A percentile compares a stretch with the other conserved stretches of the same genome.
These are phyloP conservation scores for Eulithis prunata DNA, from an alignment of 2,888 invertebrate species.

Conservation along the genomic window DNA sequence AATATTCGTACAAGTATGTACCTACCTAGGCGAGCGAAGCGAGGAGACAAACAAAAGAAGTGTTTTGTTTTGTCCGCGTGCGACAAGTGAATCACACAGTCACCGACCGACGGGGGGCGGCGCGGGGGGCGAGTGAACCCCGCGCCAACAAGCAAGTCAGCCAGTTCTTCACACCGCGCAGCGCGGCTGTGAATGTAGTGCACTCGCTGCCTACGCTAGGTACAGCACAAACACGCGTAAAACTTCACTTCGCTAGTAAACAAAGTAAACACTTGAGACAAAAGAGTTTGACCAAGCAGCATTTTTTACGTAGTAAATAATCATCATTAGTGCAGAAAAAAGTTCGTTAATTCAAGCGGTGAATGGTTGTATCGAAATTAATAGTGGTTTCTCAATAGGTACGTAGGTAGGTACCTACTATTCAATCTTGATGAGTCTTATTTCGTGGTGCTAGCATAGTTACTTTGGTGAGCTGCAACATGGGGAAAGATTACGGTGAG, in stretches of 20 bases:
- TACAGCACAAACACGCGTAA: slow-evolving; percentile 8
- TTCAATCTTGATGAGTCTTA: slow-evolving; percentile 2
- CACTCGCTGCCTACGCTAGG: not conserved
- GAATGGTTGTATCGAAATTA: not conserved
- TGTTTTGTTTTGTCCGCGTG: slow-evolving; percentile 21
- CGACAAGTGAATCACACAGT: slow-evolving; percentile 22
- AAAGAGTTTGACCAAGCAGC: slow-evolving; percentile 12
- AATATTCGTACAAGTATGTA: too few species aligned
- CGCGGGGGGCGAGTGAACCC: not conserved
- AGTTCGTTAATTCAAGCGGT: not conserved
- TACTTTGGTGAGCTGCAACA: slow-evolving; percentile 35
- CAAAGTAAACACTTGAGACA: slow-evolving; percentile 14
- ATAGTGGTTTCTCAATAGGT: not conserved
- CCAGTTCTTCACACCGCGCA: slow-evolving; percentile 11
- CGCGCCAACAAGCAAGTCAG: not conserved
- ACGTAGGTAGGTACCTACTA: not conserved
- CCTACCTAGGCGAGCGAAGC: slow-evolving; percentile 3
- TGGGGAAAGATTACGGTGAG: slow-evolving; percentile 74
- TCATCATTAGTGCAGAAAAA: slow-evolving; percentile 1
- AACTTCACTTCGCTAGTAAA: slow-evolving; percentile 26
- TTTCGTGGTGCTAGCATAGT: slow-evolving; percentile 12
- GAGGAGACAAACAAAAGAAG: slow-evolving; percentile 21
- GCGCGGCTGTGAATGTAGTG: slow-evolving; percentile 11
- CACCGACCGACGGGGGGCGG: slow-evolving; percentile 5
- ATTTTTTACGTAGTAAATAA: slow-evolving; percentile 2